Conservation (phyloP, 1,140 invertebrate genomes). For the Branchinecta lynchi region DNA sequence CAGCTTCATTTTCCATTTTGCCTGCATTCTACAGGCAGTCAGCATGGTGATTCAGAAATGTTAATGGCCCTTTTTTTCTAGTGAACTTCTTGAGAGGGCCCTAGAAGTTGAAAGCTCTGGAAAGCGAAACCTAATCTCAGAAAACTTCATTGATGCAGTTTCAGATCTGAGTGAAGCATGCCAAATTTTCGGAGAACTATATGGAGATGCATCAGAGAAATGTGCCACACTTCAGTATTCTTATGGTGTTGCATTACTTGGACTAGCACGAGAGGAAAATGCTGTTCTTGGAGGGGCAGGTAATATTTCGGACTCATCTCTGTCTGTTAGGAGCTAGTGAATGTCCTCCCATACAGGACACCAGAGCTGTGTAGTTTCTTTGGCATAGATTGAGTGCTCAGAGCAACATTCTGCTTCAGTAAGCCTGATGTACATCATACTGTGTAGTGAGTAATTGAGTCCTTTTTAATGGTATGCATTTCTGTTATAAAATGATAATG, state of each 20-base stretch:
- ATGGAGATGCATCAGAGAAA: background rate
- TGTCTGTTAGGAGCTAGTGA: too few relatives aligned
- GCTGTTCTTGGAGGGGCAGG: background rate
- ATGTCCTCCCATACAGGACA: too few relatives aligned
- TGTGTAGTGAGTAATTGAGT: too few relatives aligned
- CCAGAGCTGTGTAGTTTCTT: too few relatives aligned
- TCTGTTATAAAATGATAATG: too few relatives aligned
- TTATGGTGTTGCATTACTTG: slow-evolving; percentile 2
- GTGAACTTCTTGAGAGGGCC: background rate
- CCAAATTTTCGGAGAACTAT: background rate
- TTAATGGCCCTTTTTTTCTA: background rate
- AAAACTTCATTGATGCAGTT: background rate
- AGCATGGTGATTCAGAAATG: too few relatives aligned
- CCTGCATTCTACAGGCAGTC: too few relatives aligned
- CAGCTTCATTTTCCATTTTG: too few relatives aligned
- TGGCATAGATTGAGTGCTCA: too few relatives aligned
- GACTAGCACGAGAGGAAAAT: background rate
- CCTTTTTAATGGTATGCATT: too few relatives aligned
- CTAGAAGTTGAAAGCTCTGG: background rate
- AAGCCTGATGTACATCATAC: too few relatives aligned
- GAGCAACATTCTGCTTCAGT: too few relatives aligned
- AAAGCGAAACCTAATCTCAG: background rate
- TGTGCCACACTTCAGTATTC: background rate
- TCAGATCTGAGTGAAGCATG: slow-evolving; percentile 4
- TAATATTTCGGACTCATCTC: background rate